Base-by-base conservation (phyloP, 1,140 invertebrate species). In the Cotesia typhae region DNA sequence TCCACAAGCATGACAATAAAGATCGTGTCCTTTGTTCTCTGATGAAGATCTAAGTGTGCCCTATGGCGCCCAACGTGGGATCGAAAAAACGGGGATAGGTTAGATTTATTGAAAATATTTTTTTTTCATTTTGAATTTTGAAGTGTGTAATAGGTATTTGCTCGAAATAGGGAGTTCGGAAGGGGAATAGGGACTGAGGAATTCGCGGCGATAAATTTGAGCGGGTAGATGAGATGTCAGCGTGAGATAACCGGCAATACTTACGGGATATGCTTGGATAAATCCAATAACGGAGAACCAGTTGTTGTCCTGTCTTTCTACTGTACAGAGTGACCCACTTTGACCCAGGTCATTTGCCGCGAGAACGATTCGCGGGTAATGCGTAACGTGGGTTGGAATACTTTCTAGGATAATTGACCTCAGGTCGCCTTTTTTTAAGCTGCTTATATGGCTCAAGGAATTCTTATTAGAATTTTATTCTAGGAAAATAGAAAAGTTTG, bases 251-350 rank as follows among this genome's bases (percentile, higher is more conserved):
- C 36, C 7, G 35, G 38, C 37, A 38, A 17, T n/a, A 55, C 12
- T n/a, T 20, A 59, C 55, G 14, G n/a, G 53, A 52, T 72, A 72
- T 67, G 71, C 57, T 36, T 67, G 65, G 65, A 53, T 67, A 55
- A 53, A 55, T 71, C n/a, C 63, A 71, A 71, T 71, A 71, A 71
- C 63, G 63, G 64, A 67, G 65, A 59, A 68, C 51, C 64, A 67
- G 65, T 67, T 67, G 71, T 72, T 72, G 65, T 71, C 55, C 53
- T 57, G 67, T 59, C 41, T 36, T 63, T 60, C 41, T 38, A 61
- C 53, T 55, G 67, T 72, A 67, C n/a, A 37, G 51, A 67, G 41
- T 63, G 71, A 72, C 71, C 71, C 71, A 72, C 71, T 72, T 72
- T 67, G 71, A 72, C 71, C 71, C 71, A 72, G 65, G 71, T 72